phyloP scores from a whole-genome alignment of 2,113 vertebrate species.

The Tupaia tana region DNA sequence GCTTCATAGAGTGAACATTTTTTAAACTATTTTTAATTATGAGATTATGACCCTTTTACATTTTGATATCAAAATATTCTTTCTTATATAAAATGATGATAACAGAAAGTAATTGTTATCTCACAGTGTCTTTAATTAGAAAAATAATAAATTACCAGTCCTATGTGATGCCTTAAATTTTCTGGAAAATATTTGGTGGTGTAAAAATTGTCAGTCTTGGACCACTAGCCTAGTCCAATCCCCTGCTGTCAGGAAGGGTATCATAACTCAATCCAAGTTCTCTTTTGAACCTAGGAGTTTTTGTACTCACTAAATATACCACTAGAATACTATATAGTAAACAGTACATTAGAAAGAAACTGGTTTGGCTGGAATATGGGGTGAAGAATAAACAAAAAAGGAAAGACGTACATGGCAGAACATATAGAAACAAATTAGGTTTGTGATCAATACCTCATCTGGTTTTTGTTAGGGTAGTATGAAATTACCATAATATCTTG shows the following conservation, averaged over 20 bases:
- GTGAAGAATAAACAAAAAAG: neutral
- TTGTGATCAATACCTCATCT: neutral
- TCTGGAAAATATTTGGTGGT: neutral
- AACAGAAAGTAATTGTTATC: neutral
- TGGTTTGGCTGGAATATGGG: neutral
- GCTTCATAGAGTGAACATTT: conserved; percentile 33
- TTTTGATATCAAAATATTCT: conserved; percentile 33
- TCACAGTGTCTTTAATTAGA: neutral
- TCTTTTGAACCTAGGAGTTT: neutral
- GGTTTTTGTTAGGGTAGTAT: conserved; percentile 1
- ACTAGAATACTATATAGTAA: neutral
- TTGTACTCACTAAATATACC: neutral
- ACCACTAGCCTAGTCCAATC: neutral
- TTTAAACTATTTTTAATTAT: neutral
- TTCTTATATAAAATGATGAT: conserved; percentile 43
- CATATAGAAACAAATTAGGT: conserved; percentile 29
- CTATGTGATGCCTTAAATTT: neutral
- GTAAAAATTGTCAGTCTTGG: neutral
- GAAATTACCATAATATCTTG: neutral
- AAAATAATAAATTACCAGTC: conserved; percentile 30
- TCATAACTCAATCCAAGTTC: neutral
- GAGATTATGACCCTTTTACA: neutral
- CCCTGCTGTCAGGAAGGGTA: neutral
- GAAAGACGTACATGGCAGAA: neutral
- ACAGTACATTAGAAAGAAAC: conserved; percentile 2